phyloP scores from a whole-genome alignment of 2,888 invertebrate species.

The Ornithoptera priamus region DNA sequence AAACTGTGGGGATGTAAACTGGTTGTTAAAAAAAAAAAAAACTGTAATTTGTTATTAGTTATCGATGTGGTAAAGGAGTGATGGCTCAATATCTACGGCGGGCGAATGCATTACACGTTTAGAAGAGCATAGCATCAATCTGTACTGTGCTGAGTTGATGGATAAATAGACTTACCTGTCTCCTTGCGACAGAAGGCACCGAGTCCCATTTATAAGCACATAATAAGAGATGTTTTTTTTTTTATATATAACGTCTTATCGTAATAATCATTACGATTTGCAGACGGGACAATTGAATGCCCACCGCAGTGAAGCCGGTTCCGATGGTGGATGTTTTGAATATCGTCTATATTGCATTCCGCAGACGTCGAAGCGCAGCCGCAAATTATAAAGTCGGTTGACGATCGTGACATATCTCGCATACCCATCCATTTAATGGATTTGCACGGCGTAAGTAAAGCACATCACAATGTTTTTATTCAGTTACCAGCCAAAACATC shows the following conservation, averaged over 20 bases:
- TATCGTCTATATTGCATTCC: slow-evolving; percentile 47
- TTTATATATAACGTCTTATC: not conserved
- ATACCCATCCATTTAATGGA: slow-evolving; percentile 16
- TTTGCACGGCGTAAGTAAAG: not conserved
- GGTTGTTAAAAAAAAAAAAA: no score
- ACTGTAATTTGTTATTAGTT: no score
- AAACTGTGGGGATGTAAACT: no score
- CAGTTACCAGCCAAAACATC: no score
- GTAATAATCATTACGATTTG: not conserved
- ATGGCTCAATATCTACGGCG: not conserved
- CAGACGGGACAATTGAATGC: slow-evolving; percentile 6
- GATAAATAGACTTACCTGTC: not conserved
- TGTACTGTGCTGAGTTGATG: no score
- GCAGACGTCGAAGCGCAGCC: slow-evolving; percentile 35
- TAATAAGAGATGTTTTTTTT: not conserved
- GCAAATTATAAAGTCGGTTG: slow-evolving; percentile 37
- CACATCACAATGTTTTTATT: not conserved
- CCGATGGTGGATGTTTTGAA: slow-evolving; percentile 41
- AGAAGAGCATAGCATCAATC: no score
- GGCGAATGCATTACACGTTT: not conserved
- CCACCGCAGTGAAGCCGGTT: slow-evolving; percentile 1
- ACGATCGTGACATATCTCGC: slow-evolving; percentile 24
- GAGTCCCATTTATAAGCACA: no score
- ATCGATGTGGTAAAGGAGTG: not conserved
- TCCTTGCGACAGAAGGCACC: no score